Percentiles rank a stretch among this genome's conserved stretches.
Evolutionary conservation across 2,113 vertebrate genomes (phyloP).

Genomic region (Vombatus ursinus): DNA sequence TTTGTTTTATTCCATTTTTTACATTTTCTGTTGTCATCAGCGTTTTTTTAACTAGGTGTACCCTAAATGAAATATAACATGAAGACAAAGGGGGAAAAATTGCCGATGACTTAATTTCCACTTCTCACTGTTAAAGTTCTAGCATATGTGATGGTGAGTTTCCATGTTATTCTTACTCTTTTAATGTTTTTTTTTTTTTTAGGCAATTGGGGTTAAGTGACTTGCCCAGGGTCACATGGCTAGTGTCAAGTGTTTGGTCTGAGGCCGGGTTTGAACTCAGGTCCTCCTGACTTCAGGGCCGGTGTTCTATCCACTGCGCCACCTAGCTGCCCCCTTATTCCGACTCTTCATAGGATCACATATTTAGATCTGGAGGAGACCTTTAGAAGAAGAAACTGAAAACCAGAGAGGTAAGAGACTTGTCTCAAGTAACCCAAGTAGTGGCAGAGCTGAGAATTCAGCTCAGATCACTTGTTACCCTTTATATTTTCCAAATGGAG

Average conservation of each 20-base stretch:
- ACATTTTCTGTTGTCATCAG: background rate
- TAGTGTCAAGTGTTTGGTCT: too few relatives aligned
- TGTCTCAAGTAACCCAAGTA: background rate
- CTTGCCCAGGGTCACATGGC: too few relatives aligned
- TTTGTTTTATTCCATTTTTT: background rate
- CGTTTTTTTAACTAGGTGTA: background rate
- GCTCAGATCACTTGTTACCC: background rate
- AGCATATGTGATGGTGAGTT: background rate
- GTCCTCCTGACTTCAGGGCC: too few relatives aligned
- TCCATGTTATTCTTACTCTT: background rate
- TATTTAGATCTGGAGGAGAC: background rate
- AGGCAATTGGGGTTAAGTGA: too few relatives aligned
- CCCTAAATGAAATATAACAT: background rate
- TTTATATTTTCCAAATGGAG: background rate
- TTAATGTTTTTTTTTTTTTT: too few relatives aligned
- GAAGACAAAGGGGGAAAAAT: background rate
- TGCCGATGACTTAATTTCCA: background rate
- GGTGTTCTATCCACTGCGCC: too few relatives aligned
- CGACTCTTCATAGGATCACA: background rate
- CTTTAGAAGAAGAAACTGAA: background rate
- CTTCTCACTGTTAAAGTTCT: background rate
- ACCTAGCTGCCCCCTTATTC: too few relatives aligned
- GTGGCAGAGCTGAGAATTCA: background rate
- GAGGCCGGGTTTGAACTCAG: too few relatives aligned
- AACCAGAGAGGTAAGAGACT: background rate